A percentile compares a stretch with the other conserved stretches of the same genome.
Conservation (phyloP, 2,113 vertebrate species). For the Gasterosteus aculeatus region DNA sequence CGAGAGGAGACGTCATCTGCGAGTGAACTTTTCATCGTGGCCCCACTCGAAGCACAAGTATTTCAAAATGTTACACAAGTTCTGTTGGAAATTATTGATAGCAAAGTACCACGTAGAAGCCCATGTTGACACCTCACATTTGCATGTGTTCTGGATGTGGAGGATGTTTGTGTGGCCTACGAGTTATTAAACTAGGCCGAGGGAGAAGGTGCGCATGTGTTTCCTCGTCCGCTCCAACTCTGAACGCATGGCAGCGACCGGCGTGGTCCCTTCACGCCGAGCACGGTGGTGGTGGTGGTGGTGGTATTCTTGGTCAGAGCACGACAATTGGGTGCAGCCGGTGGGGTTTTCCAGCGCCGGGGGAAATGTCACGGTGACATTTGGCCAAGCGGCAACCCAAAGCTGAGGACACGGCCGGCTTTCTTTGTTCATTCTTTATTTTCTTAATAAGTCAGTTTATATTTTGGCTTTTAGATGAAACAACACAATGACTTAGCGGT, state of each 20-base stretch:
- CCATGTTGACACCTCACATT: not conserved
- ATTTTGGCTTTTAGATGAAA: not conserved
- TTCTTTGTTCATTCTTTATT: not conserved
- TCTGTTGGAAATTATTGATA: no score
- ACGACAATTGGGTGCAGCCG: not conserved
- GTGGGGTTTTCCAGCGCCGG: not conserved
- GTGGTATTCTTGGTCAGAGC: not conserved
- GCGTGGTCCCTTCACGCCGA: not conserved
- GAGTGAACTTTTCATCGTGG: not conserved
- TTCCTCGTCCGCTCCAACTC: no score
- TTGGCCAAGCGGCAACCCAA: not conserved
- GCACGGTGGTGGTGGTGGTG: no score
- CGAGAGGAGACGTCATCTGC: slow-evolving; percentile 16
- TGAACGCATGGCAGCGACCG: not conserved
- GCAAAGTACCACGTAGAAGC: no score
- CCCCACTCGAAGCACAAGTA: not conserved
- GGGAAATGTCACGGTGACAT: not conserved
- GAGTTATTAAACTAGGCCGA: no score
- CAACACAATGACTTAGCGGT: not conserved
- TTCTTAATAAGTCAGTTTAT: not conserved
- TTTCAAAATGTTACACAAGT: no score
- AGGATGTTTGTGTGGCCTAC: not conserved
- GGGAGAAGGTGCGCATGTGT: no score
- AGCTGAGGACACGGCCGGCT: not conserved
- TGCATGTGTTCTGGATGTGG: not conserved